Evolutionary conservation across 2,797 vertebrate species (phyloP).

Genomic region (Mareca strepera): DNA sequence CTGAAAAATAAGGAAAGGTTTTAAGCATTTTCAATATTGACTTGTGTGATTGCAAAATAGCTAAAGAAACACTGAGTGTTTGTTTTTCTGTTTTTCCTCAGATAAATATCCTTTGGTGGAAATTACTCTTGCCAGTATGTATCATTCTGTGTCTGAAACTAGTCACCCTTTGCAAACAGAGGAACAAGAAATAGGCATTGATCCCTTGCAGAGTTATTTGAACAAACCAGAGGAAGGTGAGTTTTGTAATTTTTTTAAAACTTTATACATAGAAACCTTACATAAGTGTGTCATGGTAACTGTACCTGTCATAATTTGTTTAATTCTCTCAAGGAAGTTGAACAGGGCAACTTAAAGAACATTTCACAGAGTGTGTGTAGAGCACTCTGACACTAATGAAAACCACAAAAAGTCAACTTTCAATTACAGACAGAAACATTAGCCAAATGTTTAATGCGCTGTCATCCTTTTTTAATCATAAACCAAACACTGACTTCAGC

Average conservation of each 20-base stretch:
- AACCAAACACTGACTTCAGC: constrained; percentile 49
- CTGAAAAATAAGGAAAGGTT: neutral
- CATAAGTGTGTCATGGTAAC: neutral
- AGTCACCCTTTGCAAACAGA: constrained; percentile 93
- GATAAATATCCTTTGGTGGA: constrained; percentile 28
- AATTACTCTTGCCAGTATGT: constrained; percentile 82
- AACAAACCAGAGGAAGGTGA: constrained; percentile 84
- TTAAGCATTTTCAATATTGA: neutral
- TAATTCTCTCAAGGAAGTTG: constrained; percentile 11
- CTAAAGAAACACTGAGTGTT: neutral
- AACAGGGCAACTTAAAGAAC: constrained; percentile 27
- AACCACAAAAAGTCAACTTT: constrained; percentile 42
- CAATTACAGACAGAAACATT: constrained; percentile 48
- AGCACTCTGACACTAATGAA: constrained; percentile 40
- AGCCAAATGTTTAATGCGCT: constrained; percentile 48
- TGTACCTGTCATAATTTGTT: neutral
- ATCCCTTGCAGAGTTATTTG: constrained; percentile 89
- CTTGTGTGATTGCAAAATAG: neutral
- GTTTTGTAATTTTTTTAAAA: neutral
- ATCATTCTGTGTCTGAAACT: constrained; percentile 91
- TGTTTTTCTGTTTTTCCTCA: neutral
- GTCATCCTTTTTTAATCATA: constrained; percentile 48
- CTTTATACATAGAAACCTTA: neutral
- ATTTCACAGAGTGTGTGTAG: constrained; percentile 10
- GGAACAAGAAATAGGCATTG: constrained; percentile 93